These are phyloP conservation scores for Sialis lutaria DNA, from an alignment of 2,888 invertebrate species.

Conservation along the genomic window DNA sequence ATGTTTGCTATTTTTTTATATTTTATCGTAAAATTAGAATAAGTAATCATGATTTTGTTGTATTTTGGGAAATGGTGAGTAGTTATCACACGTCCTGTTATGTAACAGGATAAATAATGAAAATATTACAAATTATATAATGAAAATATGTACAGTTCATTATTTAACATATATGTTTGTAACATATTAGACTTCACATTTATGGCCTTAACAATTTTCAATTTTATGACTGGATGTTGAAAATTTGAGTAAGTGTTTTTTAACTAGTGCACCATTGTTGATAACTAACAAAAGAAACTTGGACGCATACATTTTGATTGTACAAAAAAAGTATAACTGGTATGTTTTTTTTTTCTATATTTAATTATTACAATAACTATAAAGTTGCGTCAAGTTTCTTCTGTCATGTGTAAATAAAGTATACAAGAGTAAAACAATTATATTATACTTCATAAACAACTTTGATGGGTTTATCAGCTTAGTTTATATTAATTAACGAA, in stretches of 20 bases:
- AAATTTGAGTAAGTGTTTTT: no score
- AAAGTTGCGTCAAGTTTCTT: no score
- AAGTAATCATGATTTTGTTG: neutral
- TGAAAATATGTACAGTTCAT: constrained; percentile 4
- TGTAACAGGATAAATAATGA: neutral
- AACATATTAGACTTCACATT: constrained; percentile 11
- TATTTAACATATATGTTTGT: constrained; percentile 8
- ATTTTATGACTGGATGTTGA: constrained; percentile 2
- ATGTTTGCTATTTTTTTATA: constrained; percentile 12
- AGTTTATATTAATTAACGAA: neutral
- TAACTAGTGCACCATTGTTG: no score
- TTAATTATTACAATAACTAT: no score
- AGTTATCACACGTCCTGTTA: constrained; percentile 5
- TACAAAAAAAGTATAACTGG: no score
- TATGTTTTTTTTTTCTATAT: no score
- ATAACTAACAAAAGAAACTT: no score
- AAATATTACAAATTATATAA: neutral
- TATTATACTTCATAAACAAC: neutral
- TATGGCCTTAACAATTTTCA: constrained; percentile 12
- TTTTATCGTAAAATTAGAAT: constrained; percentile 9
- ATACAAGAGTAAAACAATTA: no score
- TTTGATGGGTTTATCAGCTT: neutral
- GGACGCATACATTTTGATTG: no score
- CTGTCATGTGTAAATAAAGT: no score
- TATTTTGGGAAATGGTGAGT: neutral